A percentile compares a stretch with the other conserved stretches of the same genome.
phyloP scores from a whole-genome alignment of 2,113 vertebrate genomes.

The Sardina pilchardus region DNA sequence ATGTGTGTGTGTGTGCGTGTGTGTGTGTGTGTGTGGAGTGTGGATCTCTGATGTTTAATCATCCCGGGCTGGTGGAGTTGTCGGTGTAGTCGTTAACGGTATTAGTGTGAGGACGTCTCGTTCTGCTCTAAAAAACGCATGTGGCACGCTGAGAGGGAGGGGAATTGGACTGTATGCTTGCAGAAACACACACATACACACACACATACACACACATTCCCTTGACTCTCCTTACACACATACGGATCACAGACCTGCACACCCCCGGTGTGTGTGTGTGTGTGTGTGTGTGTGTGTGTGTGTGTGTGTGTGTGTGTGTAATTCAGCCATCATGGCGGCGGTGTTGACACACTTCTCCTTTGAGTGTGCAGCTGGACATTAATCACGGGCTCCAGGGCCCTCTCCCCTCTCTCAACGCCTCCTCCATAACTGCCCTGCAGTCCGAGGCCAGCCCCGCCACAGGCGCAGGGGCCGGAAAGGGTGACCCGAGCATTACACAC shows the following conservation, averaged over 20 bases:
- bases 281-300: not conserved
- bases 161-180: not conserved
- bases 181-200: not conserved
- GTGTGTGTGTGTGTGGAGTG: not conserved
- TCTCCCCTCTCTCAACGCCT: conserved; percentile 41
- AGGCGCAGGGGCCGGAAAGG: not conserved
- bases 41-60: not conserved
- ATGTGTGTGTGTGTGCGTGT: not conserved
- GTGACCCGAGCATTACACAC: not conserved
- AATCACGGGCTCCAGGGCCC: conserved; percentile 30
- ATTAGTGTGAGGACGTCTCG: not conserved
- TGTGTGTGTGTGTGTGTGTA: conserved; percentile 15
- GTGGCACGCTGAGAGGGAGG: not conserved
- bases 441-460: conserved; percentile 13
- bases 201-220: not conserved
- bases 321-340: conserved; percentile 17
- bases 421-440: conserved; percentile 21
- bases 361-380: conserved; percentile 39
- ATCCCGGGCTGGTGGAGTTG: not conserved
- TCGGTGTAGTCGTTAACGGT: not conserved
- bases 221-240: not conserved
- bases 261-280: not conserved
- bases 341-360: conserved; percentile 38
- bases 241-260: not conserved
- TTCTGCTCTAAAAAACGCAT: conserved; percentile 4